Percentiles rank a stretch among this genome's conserved stretches.
phyloP scores from a whole-genome alignment of 2,888 invertebrate genomes.

The Ferdinandea cuprea region DNA sequence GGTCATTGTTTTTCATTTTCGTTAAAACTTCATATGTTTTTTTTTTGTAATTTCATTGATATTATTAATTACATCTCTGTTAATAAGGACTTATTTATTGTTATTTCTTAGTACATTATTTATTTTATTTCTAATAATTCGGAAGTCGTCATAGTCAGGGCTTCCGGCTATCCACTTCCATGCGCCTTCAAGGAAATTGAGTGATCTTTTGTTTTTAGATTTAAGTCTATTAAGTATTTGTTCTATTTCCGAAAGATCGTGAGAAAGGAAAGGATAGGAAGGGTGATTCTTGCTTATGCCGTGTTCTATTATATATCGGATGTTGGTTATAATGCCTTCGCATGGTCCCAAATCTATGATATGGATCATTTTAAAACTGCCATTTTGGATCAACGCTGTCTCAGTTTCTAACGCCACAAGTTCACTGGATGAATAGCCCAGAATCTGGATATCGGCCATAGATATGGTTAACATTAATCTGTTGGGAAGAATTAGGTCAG shows the following conservation, averaged over 20 bases:
- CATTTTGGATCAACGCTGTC: conserved; percentile 27
- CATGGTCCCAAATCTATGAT: conserved; percentile 14
- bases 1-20: conserved; percentile 1
- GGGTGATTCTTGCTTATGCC: not conserved
- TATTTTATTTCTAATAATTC: conserved; percentile 5
- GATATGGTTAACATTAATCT: not conserved
- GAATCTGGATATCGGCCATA: conserved; percentile 20
- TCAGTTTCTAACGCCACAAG: conserved; percentile 9
- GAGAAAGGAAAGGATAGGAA: conserved; percentile 7
- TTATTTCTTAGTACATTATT: conserved; percentile 18
- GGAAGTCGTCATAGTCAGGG: not conserved
- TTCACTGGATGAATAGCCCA: conserved; percentile 44
- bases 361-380: conserved; percentile 49
- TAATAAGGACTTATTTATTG: conserved; percentile 12
- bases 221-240: conserved; percentile 5
- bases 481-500: conserved; percentile 13
- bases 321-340: conserved; percentile 1
- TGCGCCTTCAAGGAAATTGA: conserved; percentile 13
- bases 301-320: not conserved
- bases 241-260: conserved; percentile 12
- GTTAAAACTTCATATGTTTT: conserved; percentile 1
- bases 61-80: conserved; percentile 14
- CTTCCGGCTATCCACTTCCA: conserved; percentile 12
- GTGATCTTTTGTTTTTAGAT: conserved; percentile 9
- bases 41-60: conserved; percentile 11